Percentiles rank a stretch among this genome's conserved stretches.
Conservation (phyloP, 2,113 vertebrate species). For the Psophia crepitans region DNA sequence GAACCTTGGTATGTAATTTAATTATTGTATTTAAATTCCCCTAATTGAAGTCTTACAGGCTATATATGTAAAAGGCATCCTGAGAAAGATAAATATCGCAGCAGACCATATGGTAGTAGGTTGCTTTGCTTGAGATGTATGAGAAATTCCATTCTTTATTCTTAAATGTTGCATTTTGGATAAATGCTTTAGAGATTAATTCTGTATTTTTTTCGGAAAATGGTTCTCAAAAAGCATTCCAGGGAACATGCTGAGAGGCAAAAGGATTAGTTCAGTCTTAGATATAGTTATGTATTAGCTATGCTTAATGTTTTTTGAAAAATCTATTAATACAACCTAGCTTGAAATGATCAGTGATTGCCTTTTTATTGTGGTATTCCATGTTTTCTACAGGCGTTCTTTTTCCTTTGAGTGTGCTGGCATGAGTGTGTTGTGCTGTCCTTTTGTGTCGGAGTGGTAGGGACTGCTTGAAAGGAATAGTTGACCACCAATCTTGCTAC, state of each 20-base stretch:
- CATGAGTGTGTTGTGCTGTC: background rate
- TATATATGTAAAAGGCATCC: background rate
- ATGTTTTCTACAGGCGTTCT: background rate
- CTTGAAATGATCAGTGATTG: background rate
- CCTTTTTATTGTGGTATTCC: background rate
- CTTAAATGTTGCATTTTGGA: background rate
- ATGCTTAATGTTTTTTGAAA: background rate
- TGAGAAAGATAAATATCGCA: background rate
- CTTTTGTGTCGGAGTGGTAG: background rate
- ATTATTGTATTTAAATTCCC: background rate
- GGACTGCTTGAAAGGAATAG: background rate
- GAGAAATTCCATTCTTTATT: background rate
- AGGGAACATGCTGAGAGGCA: background rate
- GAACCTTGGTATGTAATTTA: background rate
- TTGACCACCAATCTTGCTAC: background rate
- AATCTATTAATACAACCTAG: background rate
- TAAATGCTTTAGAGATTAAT: background rate
- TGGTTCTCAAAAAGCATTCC: background rate
- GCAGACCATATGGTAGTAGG: background rate
- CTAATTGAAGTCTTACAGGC: background rate
- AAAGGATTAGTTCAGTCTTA: background rate
- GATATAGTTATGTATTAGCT: background rate
- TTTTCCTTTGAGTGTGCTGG: background rate
- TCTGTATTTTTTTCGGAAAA: background rate
- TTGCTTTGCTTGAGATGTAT: background rate